Evolutionary conservation across 2,113 vertebrate species (phyloP).

Genomic region (Macrotis lagotis): DNA sequence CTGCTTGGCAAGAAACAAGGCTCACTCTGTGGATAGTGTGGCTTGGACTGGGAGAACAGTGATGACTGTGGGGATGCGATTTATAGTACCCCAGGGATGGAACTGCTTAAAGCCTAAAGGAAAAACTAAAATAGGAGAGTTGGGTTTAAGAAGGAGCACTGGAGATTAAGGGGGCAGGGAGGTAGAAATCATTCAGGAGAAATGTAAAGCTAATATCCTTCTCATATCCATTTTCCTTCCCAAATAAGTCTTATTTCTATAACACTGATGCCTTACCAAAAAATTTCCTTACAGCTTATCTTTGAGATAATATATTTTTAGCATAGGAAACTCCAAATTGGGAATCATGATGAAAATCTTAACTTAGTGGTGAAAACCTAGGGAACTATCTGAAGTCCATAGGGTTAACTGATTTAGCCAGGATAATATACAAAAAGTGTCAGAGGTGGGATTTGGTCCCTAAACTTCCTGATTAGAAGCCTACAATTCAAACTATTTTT

Average conservation of each 20-base stretch:
- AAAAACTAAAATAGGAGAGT: conserved; percentile 70
- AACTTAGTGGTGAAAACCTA: neutral
- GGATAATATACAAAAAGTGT: neutral
- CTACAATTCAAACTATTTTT: neutral
- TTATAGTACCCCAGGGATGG: conserved; percentile 72
- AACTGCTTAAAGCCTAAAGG: conserved; percentile 70
- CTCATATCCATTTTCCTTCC: neutral
- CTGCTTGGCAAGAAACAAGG: conserved; percentile 73
- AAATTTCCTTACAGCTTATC: neutral
- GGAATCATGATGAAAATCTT: neutral
- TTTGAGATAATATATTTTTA: neutral
- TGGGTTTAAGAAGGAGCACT: neutral
- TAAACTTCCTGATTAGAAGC: neutral
- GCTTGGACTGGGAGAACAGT: conserved; percentile 60
- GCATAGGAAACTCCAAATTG: no score
- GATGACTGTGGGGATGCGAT: conserved; percentile 73
- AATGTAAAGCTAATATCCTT: neutral
- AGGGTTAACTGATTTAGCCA: neutral
- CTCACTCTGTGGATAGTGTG: conserved; percentile 66
- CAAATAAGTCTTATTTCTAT: neutral
- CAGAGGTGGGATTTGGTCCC: neutral
- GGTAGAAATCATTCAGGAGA: conserved; percentile 7
- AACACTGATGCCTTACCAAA: neutral
- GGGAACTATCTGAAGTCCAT: neutral
- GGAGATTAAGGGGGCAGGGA: neutral